Evolutionary conservation across 2,888 invertebrate species (phyloP), one percentile per base, ranked within the genome.

Genomic region (Dusona sp.): DNA sequence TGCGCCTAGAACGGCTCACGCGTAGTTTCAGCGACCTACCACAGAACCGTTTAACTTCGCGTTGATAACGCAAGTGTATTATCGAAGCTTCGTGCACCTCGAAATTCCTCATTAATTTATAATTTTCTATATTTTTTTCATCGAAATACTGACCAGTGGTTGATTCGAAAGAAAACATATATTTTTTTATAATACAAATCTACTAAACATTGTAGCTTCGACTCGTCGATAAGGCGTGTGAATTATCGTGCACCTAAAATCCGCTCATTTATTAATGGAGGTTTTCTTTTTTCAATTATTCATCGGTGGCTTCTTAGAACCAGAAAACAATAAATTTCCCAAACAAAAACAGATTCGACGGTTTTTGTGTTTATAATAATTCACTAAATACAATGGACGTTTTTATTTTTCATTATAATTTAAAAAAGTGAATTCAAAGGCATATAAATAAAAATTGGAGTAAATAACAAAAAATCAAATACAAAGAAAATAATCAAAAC

Each of bases 1-100:
- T 88, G 91, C 89, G 65, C 84, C 75, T 45, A 51, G 77, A 45
- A 68, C 78, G 72, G 79, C 75, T 80, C 81, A 75, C 74, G 67
- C 86, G 79, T 84, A 72, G 54, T 74, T 33, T 54, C 25, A 61
- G 81, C 51, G 65, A 45, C 65, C 42, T 73, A 25, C 64, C 73
- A 54, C 70, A 74, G 74, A 54, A 33, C 67, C 81, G 67, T 33
- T 72, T 25, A 22, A 22, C 33, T 33, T 45, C 29, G 36, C 29
- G 16, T 51, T 65, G 67, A 42, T 65, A 51, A 79, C 72, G 78
- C 70, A 65, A 83, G 67, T 38, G 61, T 67, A 57, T 82, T 74
- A 74, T 72, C 64, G 68, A 42, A 38, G 54, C 19, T 54, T 33
- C 19, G 19, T 61, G 61, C 6, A 7, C 29, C 57, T 61, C 25